phyloP scores from a whole-genome alignment of 2,888 invertebrate species.

The Patella depressa region DNA sequence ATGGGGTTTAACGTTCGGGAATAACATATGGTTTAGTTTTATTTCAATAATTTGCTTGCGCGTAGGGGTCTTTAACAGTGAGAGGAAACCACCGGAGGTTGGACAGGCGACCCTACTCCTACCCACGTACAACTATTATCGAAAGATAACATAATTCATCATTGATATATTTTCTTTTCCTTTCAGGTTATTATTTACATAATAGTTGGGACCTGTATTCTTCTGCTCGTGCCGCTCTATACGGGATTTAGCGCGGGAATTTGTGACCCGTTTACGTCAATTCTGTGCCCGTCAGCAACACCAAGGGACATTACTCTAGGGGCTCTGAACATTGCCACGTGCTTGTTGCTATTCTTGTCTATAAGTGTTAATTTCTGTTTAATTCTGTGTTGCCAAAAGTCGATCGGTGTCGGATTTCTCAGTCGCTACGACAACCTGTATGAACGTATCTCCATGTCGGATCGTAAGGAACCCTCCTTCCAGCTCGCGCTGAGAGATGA shows the following conservation, averaged over 20 bases:
- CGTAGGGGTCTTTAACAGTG: no score
- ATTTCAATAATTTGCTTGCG: no score
- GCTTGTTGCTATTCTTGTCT: neutral
- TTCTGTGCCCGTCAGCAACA: neutral
- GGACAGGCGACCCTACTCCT: no score
- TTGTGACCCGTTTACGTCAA: slow-evolving; percentile 1
- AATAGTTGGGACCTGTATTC: neutral
- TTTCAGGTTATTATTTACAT: neutral
- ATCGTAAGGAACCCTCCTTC: neutral
- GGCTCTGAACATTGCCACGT: neutral
- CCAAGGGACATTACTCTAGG: slow-evolving; percentile 1
- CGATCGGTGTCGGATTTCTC: neutral
- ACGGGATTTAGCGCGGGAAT: neutral
- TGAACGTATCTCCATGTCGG: slow-evolving; percentile 7
- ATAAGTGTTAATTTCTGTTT: neutral
- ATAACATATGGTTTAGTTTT: no score
- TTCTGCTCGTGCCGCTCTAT: neutral
- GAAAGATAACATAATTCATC: no score
- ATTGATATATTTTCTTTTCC: neutral
- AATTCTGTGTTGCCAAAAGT: neutral
- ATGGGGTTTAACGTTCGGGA: no score
- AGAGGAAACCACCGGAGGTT: no score
- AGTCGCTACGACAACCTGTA: neutral
- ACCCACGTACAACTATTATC: no score
- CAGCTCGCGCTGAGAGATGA: neutral